These are phyloP conservation scores for Trissonchulus latispiculum DNA, from an alignment of 2,888 invertebrate genomes.

Conservation along the genomic window DNA sequence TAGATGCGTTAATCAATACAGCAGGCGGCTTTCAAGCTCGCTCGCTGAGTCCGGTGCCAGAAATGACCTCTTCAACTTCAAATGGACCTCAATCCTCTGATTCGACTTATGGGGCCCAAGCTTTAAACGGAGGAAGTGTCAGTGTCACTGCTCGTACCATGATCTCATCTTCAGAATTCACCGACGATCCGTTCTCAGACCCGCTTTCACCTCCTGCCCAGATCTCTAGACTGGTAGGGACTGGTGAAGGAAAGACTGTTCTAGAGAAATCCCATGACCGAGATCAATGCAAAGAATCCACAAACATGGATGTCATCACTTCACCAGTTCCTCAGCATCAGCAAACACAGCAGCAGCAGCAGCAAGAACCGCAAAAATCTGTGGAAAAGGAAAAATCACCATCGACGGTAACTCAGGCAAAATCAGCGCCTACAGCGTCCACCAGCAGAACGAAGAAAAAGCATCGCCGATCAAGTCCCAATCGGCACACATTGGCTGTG, in stretches of 20 bases:
- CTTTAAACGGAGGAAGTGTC: neutral
- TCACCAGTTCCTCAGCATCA: neutral
- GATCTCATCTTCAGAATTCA: neutral
- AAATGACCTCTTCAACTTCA: neutral
- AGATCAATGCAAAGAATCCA: neutral
- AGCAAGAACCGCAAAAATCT: too few relatives aligned
- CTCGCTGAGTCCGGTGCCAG: neutral
- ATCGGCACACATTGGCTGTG: conserved; percentile 39
- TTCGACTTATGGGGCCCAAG: neutral
- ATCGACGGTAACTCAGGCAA: neutral
- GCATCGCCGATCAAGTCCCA: conserved; percentile 35
- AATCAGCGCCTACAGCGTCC: neutral
- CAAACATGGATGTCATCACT: neutral
- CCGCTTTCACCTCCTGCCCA: too few relatives aligned
- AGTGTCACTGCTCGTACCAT: neutral
- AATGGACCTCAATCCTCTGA: too few relatives aligned
- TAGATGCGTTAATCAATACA: too few relatives aligned
- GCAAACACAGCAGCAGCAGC: too few relatives aligned
- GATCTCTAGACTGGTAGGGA: neutral
- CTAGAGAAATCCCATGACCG: too few relatives aligned
- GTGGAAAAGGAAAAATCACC: too few relatives aligned
- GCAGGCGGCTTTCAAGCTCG: too few relatives aligned
- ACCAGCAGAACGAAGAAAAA: conserved; percentile 23
- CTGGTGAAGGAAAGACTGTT: too few relatives aligned
- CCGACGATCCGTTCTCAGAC: too few relatives aligned